Conservation (phyloP, 2,113 vertebrate species). For the Arizona elegans region DNA sequence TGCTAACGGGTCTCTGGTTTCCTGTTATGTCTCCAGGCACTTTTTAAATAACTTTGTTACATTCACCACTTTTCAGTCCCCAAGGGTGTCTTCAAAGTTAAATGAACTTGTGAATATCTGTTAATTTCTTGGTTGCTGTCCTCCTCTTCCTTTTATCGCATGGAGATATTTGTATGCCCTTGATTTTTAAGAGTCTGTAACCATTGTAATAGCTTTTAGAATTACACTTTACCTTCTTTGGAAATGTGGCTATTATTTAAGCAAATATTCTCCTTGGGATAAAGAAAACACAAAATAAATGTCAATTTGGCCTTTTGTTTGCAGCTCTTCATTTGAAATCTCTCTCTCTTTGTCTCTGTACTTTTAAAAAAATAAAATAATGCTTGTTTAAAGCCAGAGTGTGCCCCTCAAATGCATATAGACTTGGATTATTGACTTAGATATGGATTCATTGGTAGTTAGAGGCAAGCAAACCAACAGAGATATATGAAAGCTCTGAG, state of each 20-base stretch:
- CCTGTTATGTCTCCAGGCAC: conserved; percentile 61
- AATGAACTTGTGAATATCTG: conserved; percentile 61
- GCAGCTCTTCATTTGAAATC: not conserved
- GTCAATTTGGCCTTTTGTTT: conserved; percentile 31
- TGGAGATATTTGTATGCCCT: conserved; percentile 45
- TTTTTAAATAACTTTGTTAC: conserved; percentile 59
- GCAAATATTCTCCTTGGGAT: conserved; percentile 29
- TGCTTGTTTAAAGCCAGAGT: not conserved
- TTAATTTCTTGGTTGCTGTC: conserved; percentile 58
- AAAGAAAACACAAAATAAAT: conserved; percentile 3
- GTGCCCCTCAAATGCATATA: not conserved
- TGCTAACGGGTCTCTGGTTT: conserved; percentile 54
- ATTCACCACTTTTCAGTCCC: conserved; percentile 55
- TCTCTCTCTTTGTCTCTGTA: not conserved
- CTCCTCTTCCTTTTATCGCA: conserved; percentile 37
- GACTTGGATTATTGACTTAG: not conserved
- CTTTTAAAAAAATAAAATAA: not conserved
- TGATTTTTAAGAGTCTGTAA: conserved; percentile 46
- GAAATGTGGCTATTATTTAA: conserved; percentile 16
- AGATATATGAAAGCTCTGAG: not conserved
- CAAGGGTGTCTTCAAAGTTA: conserved; percentile 62
- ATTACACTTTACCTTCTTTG: conserved; percentile 22
- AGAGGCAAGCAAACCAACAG: not conserved
- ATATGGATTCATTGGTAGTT: not conserved
- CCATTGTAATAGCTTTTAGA: conserved; percentile 37